Percentiles rank a stretch among this genome's conserved stretches.
These are phyloP conservation scores for Caenorhabditis virilis DNA, from an alignment of 2,888 invertebrate genomes.

Conservation along the genomic window DNA sequence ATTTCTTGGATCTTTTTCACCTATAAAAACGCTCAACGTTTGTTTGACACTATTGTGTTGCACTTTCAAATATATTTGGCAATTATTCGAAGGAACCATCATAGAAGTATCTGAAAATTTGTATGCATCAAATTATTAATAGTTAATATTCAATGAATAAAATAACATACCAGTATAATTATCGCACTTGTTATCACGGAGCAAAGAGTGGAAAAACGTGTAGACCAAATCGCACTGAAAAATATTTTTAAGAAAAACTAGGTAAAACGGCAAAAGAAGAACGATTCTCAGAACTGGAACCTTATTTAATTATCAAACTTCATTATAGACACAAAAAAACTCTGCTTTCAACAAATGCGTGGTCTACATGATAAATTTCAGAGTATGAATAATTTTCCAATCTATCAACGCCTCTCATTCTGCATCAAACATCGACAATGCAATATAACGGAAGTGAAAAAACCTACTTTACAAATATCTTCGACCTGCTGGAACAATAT, in stretches of 20 bases:
- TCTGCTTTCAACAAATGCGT: too few relatives aligned
- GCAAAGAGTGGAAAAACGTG: slow-evolving; percentile 85
- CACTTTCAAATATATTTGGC: slow-evolving; percentile 41
- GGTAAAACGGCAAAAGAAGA: not conserved
- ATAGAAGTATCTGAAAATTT: slow-evolving; percentile 12
- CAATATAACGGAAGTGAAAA: slow-evolving; percentile 1
- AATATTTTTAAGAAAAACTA: too few relatives aligned
- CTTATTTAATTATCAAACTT: too few relatives aligned
- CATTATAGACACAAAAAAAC: too few relatives aligned
- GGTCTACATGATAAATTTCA: too few relatives aligned
- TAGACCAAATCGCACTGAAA: slow-evolving; percentile 83
- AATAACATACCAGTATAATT: slow-evolving; percentile 20
- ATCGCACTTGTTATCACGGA: slow-evolving; percentile 50
- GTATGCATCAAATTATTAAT: too few relatives aligned
- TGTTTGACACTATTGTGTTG: slow-evolving; percentile 23
- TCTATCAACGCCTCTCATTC: too few relatives aligned
- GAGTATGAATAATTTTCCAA: too few relatives aligned
- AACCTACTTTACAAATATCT: slow-evolving; percentile 83
- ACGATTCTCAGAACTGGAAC: too few relatives aligned
- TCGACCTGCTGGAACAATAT: slow-evolving; percentile 85
- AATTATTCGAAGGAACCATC: slow-evolving; percentile 11
- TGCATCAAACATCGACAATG: too few relatives aligned
- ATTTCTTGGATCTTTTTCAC: slow-evolving; percentile 11
- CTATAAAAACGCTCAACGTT: slow-evolving; percentile 35
- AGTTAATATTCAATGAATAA: too few relatives aligned